phyloP scores from a whole-genome alignment of 2,888 invertebrate genomes.

The Amphipyra tragopoginis region DNA sequence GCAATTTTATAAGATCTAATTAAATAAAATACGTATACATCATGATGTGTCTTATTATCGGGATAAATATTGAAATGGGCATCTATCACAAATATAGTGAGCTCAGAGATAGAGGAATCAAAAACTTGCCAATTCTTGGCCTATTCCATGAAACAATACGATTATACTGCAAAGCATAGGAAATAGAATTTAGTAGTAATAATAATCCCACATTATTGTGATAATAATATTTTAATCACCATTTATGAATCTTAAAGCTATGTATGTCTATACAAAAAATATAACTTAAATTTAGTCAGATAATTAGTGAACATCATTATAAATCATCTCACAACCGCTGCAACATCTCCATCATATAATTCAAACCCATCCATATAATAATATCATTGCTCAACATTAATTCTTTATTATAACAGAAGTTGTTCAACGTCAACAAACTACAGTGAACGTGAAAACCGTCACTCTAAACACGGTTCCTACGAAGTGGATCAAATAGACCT shows the following conservation, averaged over 20 bases:
- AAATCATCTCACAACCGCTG: conserved; percentile 90
- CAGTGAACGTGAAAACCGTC: conserved; percentile 27
- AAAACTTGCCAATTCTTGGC: too few species aligned
- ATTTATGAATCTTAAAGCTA: conserved; percentile 82
- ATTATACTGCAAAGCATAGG: too few species aligned
- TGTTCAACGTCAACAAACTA: conserved; percentile 66
- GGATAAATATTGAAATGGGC: too few species aligned
- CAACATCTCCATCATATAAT: conserved; percentile 84
- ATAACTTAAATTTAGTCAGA: conserved; percentile 88
- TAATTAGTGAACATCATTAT: conserved; percentile 89
- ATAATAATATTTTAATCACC: conserved; percentile 86
- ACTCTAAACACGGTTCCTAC: conserved; percentile 31
- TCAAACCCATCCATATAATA: conserved; percentile 82
- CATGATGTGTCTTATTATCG: neutral
- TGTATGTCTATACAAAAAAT: conserved; percentile 88
- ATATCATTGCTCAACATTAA: conserved; percentile 78
- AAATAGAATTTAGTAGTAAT: conserved; percentile 25
- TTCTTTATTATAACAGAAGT: conserved; percentile 71
- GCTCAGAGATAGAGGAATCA: too few species aligned
- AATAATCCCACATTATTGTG: conserved; percentile 65
- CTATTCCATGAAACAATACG: too few species aligned
- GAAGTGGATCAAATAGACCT: conserved; percentile 40
- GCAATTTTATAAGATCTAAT: conserved; percentile 37
- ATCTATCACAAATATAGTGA: too few species aligned
- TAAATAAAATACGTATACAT: conserved; percentile 47